Percentiles rank a stretch among this genome's conserved stretches.
Conservation (phyloP, 2,797 vertebrate genomes). For the Mus caroli region DNA sequence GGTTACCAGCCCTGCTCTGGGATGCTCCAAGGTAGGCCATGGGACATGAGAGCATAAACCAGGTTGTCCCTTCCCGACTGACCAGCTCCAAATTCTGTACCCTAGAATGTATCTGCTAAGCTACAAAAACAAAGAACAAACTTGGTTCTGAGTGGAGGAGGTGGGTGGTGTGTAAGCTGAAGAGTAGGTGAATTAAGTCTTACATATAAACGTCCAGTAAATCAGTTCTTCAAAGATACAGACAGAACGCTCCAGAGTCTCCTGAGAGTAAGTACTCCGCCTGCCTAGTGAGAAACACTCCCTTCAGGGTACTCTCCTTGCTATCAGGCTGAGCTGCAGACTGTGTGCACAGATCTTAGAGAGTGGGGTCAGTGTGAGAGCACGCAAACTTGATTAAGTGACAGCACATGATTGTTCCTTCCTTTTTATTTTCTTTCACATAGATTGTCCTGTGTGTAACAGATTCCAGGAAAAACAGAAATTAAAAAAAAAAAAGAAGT, state of each 20-base stretch:
- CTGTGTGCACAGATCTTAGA: background rate
- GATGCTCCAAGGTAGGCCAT: background rate
- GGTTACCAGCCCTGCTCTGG: background rate
- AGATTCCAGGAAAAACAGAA: conserved; percentile 4
- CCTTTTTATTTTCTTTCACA: conserved; percentile 29
- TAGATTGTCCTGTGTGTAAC: background rate
- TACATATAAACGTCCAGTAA: conserved; percentile 1
- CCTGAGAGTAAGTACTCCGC: too few relatives aligned
- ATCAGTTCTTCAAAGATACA: background rate
- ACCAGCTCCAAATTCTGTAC: background rate
- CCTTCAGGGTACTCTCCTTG: background rate
- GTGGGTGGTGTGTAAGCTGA: background rate
- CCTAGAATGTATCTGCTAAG: background rate
- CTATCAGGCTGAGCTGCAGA: background rate
- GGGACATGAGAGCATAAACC: background rate
- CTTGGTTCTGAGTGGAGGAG: background rate
- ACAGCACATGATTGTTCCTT: background rate
- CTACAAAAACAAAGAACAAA: background rate
- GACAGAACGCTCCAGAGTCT: background rate
- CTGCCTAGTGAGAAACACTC: background rate
- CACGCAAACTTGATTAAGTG: background rate
- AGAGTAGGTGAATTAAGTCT: background rate
- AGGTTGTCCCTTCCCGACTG: background rate
- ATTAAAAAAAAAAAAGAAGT: background rate
- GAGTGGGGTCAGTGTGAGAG: background rate